Base-by-base conservation (phyloP, 2,797 vertebrate genomes). In the Strix occidentalis region DNA sequence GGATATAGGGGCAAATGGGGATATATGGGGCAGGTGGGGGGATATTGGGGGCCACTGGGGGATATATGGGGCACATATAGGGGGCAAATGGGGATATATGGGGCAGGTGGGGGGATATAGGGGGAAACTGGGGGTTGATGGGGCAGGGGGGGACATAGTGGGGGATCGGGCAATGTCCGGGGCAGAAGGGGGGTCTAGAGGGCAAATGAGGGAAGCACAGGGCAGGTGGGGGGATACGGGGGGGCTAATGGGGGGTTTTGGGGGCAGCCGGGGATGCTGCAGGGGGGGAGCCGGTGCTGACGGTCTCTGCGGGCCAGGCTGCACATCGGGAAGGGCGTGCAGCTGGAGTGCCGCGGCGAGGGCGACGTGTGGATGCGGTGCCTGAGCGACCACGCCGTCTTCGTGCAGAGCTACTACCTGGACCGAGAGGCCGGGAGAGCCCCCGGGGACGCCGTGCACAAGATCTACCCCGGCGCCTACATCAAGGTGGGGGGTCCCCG, bases 381-480 rank as follows among this genome's bases (percentile, higher is more conserved):
- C 60, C 97, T 98, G 90, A 99, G 98, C 43, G 98, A 98, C 78
- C 98, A 98, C 20, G 98, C 98, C 4, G 97, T 98, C 16, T 99
- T 98, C 53, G 98, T 98, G 37, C 98, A 98, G 97, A 99, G 98
- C 95, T 98, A 98, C 94, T 98, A 98, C 94, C 96, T 98, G 81
- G 98, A 98, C 91, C 93, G 98, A 25, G 98, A 99, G 93, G 98
- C 98, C 0, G 99, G 99, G 2, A 95, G 98, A 26, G 98, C 98
- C 1, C 98, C 98, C 0, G 98, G 98, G 0, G 98, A 99, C 1
- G 98, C 98, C 2, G 98, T 99, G 74, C 98, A 99, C 96, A 99
- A 99, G 93, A 98, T 98, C 64, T 98, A 98, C 93, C 98, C 98
- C 1, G 98, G 98, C 9, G 98, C 98, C 10, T 98, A 98, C 93